phyloP scores from a whole-genome alignment of 2,888 invertebrate genomes.

The Melanotus villosus region DNA sequence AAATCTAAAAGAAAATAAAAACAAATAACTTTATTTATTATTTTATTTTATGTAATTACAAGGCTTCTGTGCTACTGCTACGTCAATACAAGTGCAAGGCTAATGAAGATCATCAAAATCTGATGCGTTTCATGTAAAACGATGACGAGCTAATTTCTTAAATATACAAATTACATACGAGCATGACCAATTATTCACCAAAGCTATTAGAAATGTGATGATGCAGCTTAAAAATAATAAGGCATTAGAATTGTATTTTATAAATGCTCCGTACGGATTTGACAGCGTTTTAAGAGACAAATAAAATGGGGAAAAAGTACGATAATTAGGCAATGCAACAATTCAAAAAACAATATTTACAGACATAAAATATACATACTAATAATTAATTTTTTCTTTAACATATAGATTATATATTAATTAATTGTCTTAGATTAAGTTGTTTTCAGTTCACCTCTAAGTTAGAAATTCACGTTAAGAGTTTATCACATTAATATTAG shows the following conservation, averaged over 20 bases:
- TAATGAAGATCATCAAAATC: conserved; percentile 34
- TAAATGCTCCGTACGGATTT: conserved; percentile 40
- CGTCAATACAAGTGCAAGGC: conserved; percentile 52
- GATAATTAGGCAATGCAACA: conserved; percentile 50
- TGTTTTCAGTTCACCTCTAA: conserved; percentile 61
- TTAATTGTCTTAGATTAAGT: conserved; percentile 55
- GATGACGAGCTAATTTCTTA: conserved; percentile 21
- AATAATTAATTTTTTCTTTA: conserved; percentile 38
- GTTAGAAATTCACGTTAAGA: conserved; percentile 50
- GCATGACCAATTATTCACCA: conserved; percentile 15
- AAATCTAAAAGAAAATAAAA: conserved; percentile 6
- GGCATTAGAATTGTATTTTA: conserved; percentile 29
- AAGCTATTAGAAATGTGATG: conserved; percentile 26
- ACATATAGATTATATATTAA: conserved; percentile 35
- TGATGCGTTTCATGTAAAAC: conserved; percentile 12
- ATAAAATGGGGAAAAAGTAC: conserved; percentile 20
- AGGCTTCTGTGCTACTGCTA: conserved; percentile 46
- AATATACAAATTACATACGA: neutral
- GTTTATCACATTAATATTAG: conserved; percentile 59
- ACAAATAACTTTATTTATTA: conserved; percentile 5
- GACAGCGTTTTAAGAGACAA: no score
- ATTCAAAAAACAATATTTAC: conserved; percentile 64
- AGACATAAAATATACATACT: conserved; percentile 56
- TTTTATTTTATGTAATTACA: conserved; percentile 38
- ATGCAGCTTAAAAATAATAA: conserved; percentile 22